Conservation (phyloP, 2,797 vertebrate genomes). For the Pseudocheirus occidentalis region DNA sequence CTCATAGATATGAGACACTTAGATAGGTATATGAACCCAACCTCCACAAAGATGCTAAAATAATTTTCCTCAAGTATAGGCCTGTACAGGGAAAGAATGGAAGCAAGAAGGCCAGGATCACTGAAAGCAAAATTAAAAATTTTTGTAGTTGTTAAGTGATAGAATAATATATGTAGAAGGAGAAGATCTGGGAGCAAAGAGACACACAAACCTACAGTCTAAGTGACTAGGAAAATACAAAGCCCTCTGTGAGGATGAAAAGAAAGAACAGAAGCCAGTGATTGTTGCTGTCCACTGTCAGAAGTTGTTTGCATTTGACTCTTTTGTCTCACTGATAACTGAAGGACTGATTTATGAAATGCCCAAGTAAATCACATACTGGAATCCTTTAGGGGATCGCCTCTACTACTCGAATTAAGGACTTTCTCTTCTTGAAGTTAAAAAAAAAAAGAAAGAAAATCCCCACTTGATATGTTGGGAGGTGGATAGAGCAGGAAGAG, state of each 20-base stretch:
- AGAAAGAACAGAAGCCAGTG: neutral
- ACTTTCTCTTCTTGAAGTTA: constrained; percentile 18
- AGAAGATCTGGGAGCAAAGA: neutral
- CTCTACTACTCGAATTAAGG: constrained; percentile 25
- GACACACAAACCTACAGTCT: neutral
- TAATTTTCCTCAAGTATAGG: neutral
- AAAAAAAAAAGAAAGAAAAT: neutral
- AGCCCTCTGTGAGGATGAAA: neutral
- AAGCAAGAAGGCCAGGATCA: neutral
- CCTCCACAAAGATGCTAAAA: neutral
- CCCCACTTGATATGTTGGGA: neutral
- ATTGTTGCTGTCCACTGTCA: neutral
- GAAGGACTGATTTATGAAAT: constrained; percentile 29
- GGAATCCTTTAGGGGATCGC: neutral
- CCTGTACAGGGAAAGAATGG: neutral
- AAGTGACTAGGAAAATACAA: neutral
- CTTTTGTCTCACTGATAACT: neutral
- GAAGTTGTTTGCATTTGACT: neutral
- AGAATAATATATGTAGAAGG: neutral
- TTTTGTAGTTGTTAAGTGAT: neutral
- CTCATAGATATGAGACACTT: neutral
- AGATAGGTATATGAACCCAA: neutral
- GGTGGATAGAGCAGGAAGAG: neutral
- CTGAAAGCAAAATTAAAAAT: neutral
- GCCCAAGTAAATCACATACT: neutral